Evolutionary conservation across 2,888 invertebrate species (phyloP), one percentile per base, ranked within the genome.

Genomic region (Tenthredo distinguenda): DNA sequence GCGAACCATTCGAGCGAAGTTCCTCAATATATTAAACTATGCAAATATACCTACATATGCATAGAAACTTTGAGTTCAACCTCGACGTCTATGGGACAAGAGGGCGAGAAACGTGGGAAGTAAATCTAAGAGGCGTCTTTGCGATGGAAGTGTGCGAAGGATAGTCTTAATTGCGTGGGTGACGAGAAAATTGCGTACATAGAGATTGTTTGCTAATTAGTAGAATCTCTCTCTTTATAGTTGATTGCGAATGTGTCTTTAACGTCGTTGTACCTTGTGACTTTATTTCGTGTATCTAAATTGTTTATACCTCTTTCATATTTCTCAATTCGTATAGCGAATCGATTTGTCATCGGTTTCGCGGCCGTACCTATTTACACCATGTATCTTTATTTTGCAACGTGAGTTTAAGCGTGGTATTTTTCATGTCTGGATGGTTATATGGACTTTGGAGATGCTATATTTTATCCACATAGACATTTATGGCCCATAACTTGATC

Each of bases 201-300:
- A 55, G 4, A 77, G 15, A 31, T 55, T 55, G 55, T 77, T 55
- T 77, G 50, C 31, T 77, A 55, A 77, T 77, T 77, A 77, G 50
- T 15, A 76, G 37, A 74, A 10, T 18, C 10, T 47, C 74, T 47
- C 74, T 77, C 31, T 12, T 15, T 31, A 50, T 34, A 55, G 18
- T 21, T 40, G 72, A 72, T 21, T 37, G 55, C 40, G 15, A 34
- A 31, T 31, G n/a, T 26, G 12, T 74, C 18, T 40, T 12, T 10
- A 74, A 43, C 43, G 18, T 43, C 15, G 7, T 37, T n/a, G 18
- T 40, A 5, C 40, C 62, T 26, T 62, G 0, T 3, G 26, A 7
- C 58, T 15, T 12, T 47, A 15, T 15, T 47, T 4, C 3, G 12
- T 15, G 58, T 21, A 7, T 21, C 21, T 21, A 9, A 26, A 26